Base-by-base conservation (phyloP, 23 tunicate species). In the Ciona savignyi region DNA sequence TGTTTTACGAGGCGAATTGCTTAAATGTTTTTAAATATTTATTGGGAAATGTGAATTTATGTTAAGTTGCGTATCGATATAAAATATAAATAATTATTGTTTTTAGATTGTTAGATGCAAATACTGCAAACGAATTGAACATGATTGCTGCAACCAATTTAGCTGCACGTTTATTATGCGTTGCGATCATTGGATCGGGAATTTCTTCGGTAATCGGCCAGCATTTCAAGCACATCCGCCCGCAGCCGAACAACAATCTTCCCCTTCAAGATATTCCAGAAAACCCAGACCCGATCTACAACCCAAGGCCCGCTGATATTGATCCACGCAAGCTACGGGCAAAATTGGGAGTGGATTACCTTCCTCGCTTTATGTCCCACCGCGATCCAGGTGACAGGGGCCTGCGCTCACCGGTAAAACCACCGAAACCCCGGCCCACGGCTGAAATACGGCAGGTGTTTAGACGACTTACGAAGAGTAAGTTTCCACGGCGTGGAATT, bases 311-410 rank as follows among this genome's bases (percentile, higher is more conserved):
- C 15, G 15, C 56, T 42, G 56, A 42, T 15, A 42, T 42, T 15
- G 56, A 42, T 42, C 11, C 15, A 42, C 56, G 56, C 9, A 42
- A 67, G 60, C 79, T 87, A 25, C 76, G 85, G 3, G 78, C 80
- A 63, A 42, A 35, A 51, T 75, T 87, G 32, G 94, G 86, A 25
- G 76, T 80, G 15, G 81, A 77, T 32, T 87, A 70, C 51, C 73
- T 74, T 27, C 81, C 86, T 25, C 62, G 33, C 24, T 87, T 87
- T 32, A 87, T 87, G 94, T 87, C 94, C 22, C 82, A 78, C 26
- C 70, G 81, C 23, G 60, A 80, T 11, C 94, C 94, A 9, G 74
- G 74, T 9, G 66, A 63, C 34, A 51, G 42, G 32, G 66, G 64
- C 30, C 60, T 62, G 25, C 63, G 33, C 26, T 34, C 29, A 6